These are phyloP conservation scores for Neoarius graeffei DNA, from an alignment of 2,113 vertebrate species.

Conservation along the genomic window DNA sequence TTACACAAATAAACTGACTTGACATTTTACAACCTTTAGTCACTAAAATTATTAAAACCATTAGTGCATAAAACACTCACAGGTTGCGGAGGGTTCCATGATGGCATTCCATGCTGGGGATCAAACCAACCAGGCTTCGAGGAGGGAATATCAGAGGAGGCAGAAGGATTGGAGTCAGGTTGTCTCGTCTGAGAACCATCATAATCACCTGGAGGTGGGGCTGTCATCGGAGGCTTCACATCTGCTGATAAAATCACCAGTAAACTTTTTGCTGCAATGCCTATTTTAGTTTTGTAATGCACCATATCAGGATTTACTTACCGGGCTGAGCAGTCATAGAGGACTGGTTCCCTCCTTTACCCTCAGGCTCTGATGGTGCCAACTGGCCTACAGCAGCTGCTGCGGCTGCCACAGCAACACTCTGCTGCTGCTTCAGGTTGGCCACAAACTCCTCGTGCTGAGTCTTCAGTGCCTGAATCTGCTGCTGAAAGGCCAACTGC, in stretches of 20 bases:
- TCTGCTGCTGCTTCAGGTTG: conserved; percentile 85
- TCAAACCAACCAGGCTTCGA: conserved; percentile 93
- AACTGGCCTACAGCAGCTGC: conserved; percentile 60
- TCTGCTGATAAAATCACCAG: conserved; percentile 74
- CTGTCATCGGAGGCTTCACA: conserved; percentile 82
- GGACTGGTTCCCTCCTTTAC: conserved; percentile 53
- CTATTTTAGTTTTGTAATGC: too few species aligned
- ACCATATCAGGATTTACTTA: conserved; percentile 45
- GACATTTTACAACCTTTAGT: background rate
- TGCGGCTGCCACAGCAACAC: conserved; percentile 71
- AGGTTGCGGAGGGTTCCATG: conserved; percentile 84
- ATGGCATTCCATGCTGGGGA: conserved; percentile 84
- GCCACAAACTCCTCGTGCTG: conserved; percentile 92
- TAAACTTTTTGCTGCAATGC: background rate
- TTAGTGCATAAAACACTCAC: conserved; percentile 52
- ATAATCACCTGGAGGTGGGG: conserved; percentile 81
- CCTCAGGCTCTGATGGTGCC: conserved; percentile 57
- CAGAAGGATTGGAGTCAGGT: conserved; percentile 78
- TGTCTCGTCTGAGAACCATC: conserved; percentile 74
- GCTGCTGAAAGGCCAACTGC: conserved; percentile 94
- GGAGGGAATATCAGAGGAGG: conserved; percentile 81
- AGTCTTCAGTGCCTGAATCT: conserved; percentile 89
- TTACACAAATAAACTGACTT: background rate
- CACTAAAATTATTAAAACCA: background rate
- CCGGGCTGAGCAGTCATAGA: conserved; percentile 64